phyloP scores from a whole-genome alignment of 2,888 invertebrate genomes.

The Colostygia pectinataria region DNA sequence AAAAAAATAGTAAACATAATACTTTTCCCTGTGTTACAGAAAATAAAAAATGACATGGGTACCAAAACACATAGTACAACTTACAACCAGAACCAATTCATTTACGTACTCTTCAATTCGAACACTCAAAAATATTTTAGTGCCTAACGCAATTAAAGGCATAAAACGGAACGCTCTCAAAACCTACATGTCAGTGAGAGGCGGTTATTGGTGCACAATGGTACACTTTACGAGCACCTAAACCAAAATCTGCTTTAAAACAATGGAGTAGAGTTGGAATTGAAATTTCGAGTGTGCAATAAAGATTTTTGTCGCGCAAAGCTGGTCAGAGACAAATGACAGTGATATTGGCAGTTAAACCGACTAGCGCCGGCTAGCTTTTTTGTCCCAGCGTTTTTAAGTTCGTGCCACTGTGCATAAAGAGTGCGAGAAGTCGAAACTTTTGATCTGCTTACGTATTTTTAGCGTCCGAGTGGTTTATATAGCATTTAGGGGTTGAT shows the following conservation, averaged over 20 bases:
- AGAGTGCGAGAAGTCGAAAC: constrained; percentile 33
- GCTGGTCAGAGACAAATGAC: constrained; percentile 64
- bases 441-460: no score
- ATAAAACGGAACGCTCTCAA: constrained; percentile 56
- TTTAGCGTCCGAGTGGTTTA: no score
- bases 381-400: constrained; percentile 52
- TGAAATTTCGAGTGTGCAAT: constrained; percentile 31
- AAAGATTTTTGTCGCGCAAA: constrained; percentile 46
- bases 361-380: constrained; percentile 43
- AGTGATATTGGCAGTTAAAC: constrained; percentile 68
- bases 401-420: constrained; percentile 45
- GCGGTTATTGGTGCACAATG: constrained; percentile 53
- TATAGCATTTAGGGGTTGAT: no score
- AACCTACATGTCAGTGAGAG: constrained; percentile 59
- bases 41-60: constrained; percentile 10
- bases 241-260: constrained; percentile 32
- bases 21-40: no score
- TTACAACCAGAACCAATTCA: constrained; percentile 23
- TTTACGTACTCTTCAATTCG: constrained; percentile 46
- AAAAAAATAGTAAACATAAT: no score
- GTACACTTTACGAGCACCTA: constrained; percentile 23
- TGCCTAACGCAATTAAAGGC: constrained; percentile 55
- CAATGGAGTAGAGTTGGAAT: constrained; percentile 31
- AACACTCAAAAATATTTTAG: constrained; percentile 61
- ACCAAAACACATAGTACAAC: constrained; percentile 17